A percentile compares a stretch with the other conserved stretches of the same genome.
phyloP scores from a whole-genome alignment of 2,888 invertebrate genomes.

The Timema podura region DNA sequence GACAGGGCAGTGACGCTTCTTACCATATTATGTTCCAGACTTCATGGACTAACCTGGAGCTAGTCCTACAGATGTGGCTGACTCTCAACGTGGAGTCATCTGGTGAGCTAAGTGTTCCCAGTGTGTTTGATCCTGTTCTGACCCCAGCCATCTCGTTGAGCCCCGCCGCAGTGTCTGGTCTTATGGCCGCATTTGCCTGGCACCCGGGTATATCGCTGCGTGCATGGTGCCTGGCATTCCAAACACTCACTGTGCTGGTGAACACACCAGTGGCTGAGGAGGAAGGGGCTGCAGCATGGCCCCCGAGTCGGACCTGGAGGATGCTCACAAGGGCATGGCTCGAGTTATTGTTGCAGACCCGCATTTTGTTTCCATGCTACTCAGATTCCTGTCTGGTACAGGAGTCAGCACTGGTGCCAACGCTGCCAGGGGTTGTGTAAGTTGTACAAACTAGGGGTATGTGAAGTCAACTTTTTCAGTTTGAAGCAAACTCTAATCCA shows the following conservation, averaged over 20 bases:
- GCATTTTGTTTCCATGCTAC: slow-evolving; percentile 62
- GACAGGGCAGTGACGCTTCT: not conserved
- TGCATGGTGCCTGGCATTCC: slow-evolving; percentile 76
- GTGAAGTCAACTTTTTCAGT: not conserved
- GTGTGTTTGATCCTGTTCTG: slow-evolving; percentile 53
- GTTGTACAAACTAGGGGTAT: slow-evolving; percentile 38
- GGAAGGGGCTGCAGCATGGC: slow-evolving; percentile 19
- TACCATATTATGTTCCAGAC: slow-evolving; percentile 46
- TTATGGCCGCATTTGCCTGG: slow-evolving; percentile 63
- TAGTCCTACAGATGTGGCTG: slow-evolving; percentile 81
- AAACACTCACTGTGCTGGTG: slow-evolving; percentile 57
- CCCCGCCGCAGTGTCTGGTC: slow-evolving; percentile 59
- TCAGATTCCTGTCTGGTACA: slow-evolving; percentile 63
- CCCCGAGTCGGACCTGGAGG: slow-evolving; percentile 24
- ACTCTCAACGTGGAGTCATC: slow-evolving; percentile 67
- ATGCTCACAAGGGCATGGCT: slow-evolving; percentile 55
- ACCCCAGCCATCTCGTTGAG: slow-evolving; percentile 63
- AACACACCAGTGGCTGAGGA: slow-evolving; percentile 24
- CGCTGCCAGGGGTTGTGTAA: slow-evolving; percentile 51
- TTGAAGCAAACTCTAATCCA: too few relatives aligned
- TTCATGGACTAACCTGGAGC: slow-evolving; percentile 73
- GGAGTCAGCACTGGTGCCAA: slow-evolving; percentile 48
- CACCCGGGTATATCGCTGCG: slow-evolving; percentile 64
- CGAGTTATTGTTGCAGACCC: slow-evolving; percentile 60
- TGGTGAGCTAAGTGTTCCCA: slow-evolving; percentile 42